Base-by-base conservation (phyloP, 2,888 invertebrate species). In the Archips xylosteana region DNA sequence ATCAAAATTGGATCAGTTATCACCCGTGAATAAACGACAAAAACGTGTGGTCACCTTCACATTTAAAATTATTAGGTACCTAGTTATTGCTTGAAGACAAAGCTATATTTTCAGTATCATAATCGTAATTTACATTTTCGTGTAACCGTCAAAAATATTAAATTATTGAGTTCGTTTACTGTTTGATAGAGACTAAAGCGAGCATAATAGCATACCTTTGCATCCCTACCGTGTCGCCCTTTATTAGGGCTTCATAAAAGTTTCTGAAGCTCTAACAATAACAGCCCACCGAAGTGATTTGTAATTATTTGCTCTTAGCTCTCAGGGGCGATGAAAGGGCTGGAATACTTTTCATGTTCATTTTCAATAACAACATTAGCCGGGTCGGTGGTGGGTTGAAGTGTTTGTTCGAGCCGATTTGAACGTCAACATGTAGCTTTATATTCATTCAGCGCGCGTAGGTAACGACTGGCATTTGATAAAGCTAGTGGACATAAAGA, bases 331-430 rank as follows among this genome's bases (percentile, higher is more conserved):
- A 49, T 64, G 32, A 69, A 74, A 74, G 54, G 70, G 64, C 42
- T 23, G 68, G 47, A 39, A 61, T 64, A 60, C 65, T 74, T 70
- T 67, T 74, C 74, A 69, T 59, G 59, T 49, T 54, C 54, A 54
- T 54, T 54, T 73, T 74, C 69, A 74, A 74, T 74, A 74, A 74
- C 74, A 74, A 65, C 74, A 74, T 74, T 70, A 74, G 61, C 64
- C 54, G 49, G 62, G 72, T 67, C 49, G 68, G 57, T 42, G 59
- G 71, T 49, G 67, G 61, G 68, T 65, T 12, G 62, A 63, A 63
- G 63, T 64, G 69, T 73, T 73, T 73, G 73, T 69, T 60, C 69
- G 42, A 73, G 49, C 60, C 72, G 63, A 67, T 73, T 64, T 15
- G 34, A 51, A 42, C 69, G 73, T 73, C 73, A 69, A 69, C 69